Evolutionary conservation across 1,140 invertebrate genomes (phyloP).

Genomic region (Drosophila rufa): DNA sequence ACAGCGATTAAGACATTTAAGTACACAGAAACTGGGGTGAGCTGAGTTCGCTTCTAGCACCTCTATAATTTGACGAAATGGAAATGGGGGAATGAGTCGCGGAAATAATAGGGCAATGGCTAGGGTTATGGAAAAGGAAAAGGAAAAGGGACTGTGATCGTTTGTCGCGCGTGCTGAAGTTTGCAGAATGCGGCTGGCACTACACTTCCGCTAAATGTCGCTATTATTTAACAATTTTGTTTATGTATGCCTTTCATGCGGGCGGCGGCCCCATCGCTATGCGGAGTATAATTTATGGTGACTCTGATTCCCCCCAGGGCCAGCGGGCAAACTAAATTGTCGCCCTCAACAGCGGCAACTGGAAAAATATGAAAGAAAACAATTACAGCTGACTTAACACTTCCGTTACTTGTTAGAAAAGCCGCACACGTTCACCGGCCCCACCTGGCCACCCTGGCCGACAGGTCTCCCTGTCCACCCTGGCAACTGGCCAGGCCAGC

Average conservation of each 20-base stretch:
- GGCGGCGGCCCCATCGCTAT: constrained; percentile 21
- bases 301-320: constrained; percentile 51
- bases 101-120: constrained; percentile 12
- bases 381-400: constrained; percentile 83
- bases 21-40: constrained; percentile 26
- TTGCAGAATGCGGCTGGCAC: constrained; percentile 63
- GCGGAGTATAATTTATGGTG: constrained; percentile 78
- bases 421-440: constrained; percentile 66
- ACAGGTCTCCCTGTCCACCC: background rate
- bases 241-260: constrained; percentile 64
- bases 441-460: constrained; percentile 3
- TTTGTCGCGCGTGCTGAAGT: constrained; percentile 71
- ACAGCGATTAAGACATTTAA: constrained; percentile 73
- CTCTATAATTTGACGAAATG: constrained; percentile 71
- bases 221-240: constrained; percentile 82
- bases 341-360: constrained; percentile 47
- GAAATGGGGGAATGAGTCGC: constrained; percentile 31
- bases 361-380: constrained; percentile 77
- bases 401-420: constrained; percentile 79
- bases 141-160: constrained; percentile 45
- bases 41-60: constrained; percentile 46
- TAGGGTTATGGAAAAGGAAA: background rate
- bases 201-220: constrained; percentile 80
- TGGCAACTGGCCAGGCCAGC: constrained; percentile 2
- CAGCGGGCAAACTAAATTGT: constrained; percentile 68